These are phyloP conservation scores for Dolichallabes microphthalmus DNA, from an alignment of 2,113 vertebrate genomes.

Conservation along the genomic window DNA sequence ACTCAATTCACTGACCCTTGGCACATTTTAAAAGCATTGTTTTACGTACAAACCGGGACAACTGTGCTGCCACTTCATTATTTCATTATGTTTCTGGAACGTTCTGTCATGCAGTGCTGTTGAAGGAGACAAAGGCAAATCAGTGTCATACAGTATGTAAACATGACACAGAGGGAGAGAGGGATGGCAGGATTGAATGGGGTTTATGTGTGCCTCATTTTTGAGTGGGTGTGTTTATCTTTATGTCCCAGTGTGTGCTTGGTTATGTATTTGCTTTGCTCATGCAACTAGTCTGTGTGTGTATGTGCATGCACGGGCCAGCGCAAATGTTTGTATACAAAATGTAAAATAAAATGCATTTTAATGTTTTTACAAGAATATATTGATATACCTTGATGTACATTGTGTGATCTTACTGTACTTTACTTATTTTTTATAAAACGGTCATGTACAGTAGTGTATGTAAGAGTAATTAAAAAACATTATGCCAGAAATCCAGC, in stretches of 20 bases:
- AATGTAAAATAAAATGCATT: not conserved
- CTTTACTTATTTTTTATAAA: not conserved
- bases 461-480: not conserved
- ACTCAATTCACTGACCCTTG: constrained; percentile 3
- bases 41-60: constrained; percentile 28
- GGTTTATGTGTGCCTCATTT: constrained; percentile 37
- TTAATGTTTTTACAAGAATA: not conserved
- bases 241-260: constrained; percentile 30
- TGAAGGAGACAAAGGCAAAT: constrained; percentile 10
- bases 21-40: constrained; percentile 25
- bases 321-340: not conserved
- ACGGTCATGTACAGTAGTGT: too few relatives aligned
- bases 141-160: constrained; percentile 22
- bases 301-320: not conserved
- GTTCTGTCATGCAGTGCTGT: constrained; percentile 32
- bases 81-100: constrained; percentile 42
- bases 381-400: not conserved
- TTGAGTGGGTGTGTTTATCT: constrained; percentile 10
- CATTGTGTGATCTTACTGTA: not conserved
- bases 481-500: not conserved
- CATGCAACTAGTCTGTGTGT: constrained; percentile 4
- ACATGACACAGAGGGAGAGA: constrained; percentile 31
- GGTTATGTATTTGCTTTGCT: constrained; percentile 25
- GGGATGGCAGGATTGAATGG: constrained; percentile 25
- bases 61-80: constrained; percentile 31